Evolutionary conservation across 2,888 invertebrate genomes (phyloP), one percentile per base, ranked within the genome.

Genomic region (Aphrophora alni): DNA sequence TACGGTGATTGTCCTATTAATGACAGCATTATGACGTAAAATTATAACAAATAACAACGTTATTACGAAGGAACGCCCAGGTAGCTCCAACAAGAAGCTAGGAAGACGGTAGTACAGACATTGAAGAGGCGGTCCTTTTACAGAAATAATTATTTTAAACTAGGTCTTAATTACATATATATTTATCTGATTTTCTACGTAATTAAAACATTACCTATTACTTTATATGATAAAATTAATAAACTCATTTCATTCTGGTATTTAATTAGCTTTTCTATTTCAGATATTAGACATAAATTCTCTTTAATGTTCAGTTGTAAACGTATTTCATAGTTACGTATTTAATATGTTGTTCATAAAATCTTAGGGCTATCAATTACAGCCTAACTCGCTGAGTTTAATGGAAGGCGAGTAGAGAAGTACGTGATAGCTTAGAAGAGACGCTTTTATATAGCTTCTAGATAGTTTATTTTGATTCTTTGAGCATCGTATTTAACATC

Each of bases 171-270:
- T 59, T 59, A 59, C 21, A 59, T 21, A 21, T 59, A 21, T 14
- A 59, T 21, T n/a, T 59, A 59, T 59, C 59, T 59, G 59, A 59
- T 59, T 59, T 21, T 21, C 59, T n/a, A 5, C 5, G 59, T 59
- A 59, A 59, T 59, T 59, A 59, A 59, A 59, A 59, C 59, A 59
- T 59, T 59, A 59, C 59, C 59, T 21, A 59, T 59, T n/a, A 59
- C 21, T 44, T 44, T 44, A 14, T 44, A 44, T 14, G 17, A 44
- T 10, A 17, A 59, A 59, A 59, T 59, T 59, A 59, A 59, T 59
- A 59, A 59, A 59, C 59, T 59, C 14, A 59, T 59, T 59, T 59
- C 4, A 59, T 21, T 59, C 14, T 5, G 21, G 21, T 5, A 59
- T 59, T 59, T 59, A 59, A 59, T 59, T 59, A 59, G 59, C 14